Conservation (phyloP, 2,113 vertebrate genomes). For the Petromus typicus region DNA sequence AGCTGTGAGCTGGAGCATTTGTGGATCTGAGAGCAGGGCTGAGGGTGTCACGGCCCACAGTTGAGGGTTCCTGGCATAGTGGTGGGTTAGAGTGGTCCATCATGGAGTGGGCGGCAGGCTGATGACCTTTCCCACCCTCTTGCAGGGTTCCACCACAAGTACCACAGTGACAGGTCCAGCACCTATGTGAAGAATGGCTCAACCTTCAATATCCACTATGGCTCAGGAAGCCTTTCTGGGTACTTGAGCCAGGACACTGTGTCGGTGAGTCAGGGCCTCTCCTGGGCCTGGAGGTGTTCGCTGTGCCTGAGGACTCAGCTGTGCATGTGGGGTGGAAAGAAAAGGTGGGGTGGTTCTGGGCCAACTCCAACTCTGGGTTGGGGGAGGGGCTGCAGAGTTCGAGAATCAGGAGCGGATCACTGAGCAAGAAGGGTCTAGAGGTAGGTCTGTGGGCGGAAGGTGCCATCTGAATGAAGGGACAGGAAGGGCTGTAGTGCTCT, state of each 20-base stretch:
- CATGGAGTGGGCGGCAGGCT: accelerated
- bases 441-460: neutral
- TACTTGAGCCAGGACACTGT: constrained; percentile 94
- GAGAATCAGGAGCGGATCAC: neutral
- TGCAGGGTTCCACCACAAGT: constrained; percentile 95
- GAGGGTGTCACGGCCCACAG: too few relatives aligned
- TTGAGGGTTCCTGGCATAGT: too few relatives aligned
- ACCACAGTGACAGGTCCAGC: constrained; percentile 92
- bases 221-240: constrained; percentile 95
- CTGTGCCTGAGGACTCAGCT: neutral
- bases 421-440: neutral
- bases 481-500: neutral
- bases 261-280: constrained; percentile 80
- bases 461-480: neutral
- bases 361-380: neutral
- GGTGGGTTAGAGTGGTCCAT: neutral
- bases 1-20: too few relatives aligned
- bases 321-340: neutral
- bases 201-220: constrained; percentile 94
- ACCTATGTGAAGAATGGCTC: constrained; percentile 95
- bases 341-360: neutral
- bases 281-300: accelerated
- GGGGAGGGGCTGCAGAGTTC: too few relatives aligned
- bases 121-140: accelerated
- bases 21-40: too few relatives aligned